phyloP scores from a whole-genome alignment of 92 coral and sea anemone genomes.

The Anthopleura xanthogrammica region DNA sequence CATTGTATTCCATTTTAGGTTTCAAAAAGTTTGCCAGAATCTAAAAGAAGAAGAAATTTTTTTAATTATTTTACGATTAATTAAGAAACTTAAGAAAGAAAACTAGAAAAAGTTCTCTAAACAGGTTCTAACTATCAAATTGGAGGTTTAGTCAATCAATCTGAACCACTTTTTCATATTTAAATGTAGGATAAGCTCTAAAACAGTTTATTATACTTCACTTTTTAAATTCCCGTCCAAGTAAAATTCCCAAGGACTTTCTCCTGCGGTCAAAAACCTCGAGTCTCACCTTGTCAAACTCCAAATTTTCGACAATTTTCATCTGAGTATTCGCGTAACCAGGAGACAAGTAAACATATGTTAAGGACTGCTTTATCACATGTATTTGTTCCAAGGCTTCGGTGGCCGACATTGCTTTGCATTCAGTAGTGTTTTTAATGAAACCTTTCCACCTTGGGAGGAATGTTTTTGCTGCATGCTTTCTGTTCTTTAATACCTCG shows the following conservation, averaged over 20 bases:
- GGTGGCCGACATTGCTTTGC: neutral
- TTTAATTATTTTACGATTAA: neutral
- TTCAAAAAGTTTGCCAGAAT: constrained; percentile 43
- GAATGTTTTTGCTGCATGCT: neutral
- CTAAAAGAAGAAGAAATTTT: too few species aligned
- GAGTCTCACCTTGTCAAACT: constrained; percentile 25
- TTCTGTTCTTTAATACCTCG: neutral
- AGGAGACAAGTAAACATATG: constrained; percentile 20
- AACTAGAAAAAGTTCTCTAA: too few species aligned
- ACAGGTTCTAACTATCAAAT: too few species aligned
- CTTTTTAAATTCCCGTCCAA: too few species aligned
- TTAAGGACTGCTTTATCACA: constrained; percentile 10
- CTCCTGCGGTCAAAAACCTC: too few species aligned
- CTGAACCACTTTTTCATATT: too few species aligned
- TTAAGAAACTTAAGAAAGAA: too few species aligned
- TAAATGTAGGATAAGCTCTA: too few species aligned
- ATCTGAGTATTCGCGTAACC: neutral
- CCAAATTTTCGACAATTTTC: neutral
- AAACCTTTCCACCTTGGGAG: constrained; percentile 4
- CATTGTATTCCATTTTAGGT: constrained; percentile 46
- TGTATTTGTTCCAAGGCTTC: constrained; percentile 29
- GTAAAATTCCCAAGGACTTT: too few species aligned
- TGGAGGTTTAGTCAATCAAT: too few species aligned
- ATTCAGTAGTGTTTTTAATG: neutral
- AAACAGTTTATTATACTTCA: too few species aligned